Evolutionary conservation across 2,888 invertebrate species (phyloP).

Genomic region (Netelia melanura): DNA sequence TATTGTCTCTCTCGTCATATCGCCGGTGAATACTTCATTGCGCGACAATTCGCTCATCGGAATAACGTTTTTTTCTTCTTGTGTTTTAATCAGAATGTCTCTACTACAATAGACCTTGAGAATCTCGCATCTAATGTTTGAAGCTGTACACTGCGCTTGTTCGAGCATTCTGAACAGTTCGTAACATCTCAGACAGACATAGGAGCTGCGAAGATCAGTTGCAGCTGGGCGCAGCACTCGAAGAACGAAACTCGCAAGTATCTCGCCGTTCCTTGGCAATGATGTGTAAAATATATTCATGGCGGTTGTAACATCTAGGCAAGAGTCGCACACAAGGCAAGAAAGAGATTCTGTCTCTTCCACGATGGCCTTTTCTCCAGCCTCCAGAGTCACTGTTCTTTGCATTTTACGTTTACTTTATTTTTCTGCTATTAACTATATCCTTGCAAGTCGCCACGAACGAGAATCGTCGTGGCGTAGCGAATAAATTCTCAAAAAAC

Average conservation of each 20-base stretch:
- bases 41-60: background rate
- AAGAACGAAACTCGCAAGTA: constrained; percentile 74
- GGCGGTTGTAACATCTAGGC: constrained; percentile 69
- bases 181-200: constrained; percentile 77
- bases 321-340: constrained; percentile 75
- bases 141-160: constrained; percentile 77
- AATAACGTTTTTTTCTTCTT: background rate
- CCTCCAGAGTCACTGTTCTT: constrained; percentile 23
- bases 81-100: constrained; percentile 45
- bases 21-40: constrained; percentile 44
- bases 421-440: background rate
- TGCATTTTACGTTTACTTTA: constrained; percentile 45
- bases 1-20: constrained; percentile 38
- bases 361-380: background rate
- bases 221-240: constrained; percentile 70
- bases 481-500: constrained; percentile 48
- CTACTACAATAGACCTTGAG: constrained; percentile 73
- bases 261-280: constrained; percentile 74
- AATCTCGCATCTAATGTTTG: constrained; percentile 76
- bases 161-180: constrained; percentile 78
- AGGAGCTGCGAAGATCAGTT: constrained; percentile 72
- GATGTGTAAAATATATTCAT: constrained; percentile 77
- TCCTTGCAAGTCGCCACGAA: constrained; percentile 12
- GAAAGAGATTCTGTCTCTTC: constrained; percentile 33
- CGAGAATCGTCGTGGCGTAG: constrained; percentile 17